Base-by-base conservation (phyloP, 2,888 invertebrate species). In the Microchrysa polita region DNA sequence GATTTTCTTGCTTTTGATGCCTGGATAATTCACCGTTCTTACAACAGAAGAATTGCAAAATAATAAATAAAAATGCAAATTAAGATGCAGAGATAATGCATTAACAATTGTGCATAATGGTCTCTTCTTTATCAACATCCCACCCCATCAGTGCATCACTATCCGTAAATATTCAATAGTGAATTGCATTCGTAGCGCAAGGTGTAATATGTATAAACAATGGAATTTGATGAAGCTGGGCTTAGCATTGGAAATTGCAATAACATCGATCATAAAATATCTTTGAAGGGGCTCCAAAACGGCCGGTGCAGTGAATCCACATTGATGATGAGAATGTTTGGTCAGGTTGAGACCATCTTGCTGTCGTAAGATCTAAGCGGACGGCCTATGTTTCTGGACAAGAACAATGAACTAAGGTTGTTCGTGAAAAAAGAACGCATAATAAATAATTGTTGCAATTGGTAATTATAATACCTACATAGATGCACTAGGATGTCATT, bases 251-350 rank as follows among this genome's bases (percentile, higher is more conserved):
- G 12, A n/a, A n/a, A 59, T 14, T 14, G 61, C 40, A 61, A 61
- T 61, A 61, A 23, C 61, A 61, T 61, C 61, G 61, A 61, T 61
- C 61, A 61, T 61, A 60, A n/a, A 61, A 61, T 16, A 40, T 40
- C 61, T 61, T 61, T n/a, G 34, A 61, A 61, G 5, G n/a, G 40
- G 18, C 16, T 61, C 40, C 12, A 18, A 61, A 61, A 1, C 4
- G 40, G 18, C 16, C 61, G 5, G 40, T 61, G 23, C 40, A 61
- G 22, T 22, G 14, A 14, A 14, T 5, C 10, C 5, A 59, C 23
- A 14, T 59, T 59, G 59, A 59, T 59, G 59, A 59, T 23, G 22
- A 59, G 59, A 59, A 59, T 22, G 14, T 59, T 59, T 59, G 59
- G 7, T 12, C 14, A 59, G 23, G 59, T 59, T 59, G 23, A 23